These are phyloP conservation scores for Eristalis pertinax DNA, from an alignment of 2,888 invertebrate species.

Conservation along the genomic window DNA sequence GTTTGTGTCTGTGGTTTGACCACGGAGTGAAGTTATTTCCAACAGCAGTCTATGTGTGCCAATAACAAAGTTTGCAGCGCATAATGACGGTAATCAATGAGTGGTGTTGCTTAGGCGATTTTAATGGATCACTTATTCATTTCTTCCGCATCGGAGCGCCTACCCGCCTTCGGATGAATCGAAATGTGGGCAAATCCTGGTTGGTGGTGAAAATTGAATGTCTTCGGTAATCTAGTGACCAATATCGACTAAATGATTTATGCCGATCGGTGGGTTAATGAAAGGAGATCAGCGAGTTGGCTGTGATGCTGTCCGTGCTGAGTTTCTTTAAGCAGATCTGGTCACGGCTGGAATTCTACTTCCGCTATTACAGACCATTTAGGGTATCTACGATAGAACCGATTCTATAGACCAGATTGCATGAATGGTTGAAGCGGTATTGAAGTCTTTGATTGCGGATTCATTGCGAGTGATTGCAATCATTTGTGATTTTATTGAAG, in stretches of 20 bases:
- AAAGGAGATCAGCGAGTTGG: neutral
- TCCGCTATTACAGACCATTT: too few species aligned
- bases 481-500: too few species aligned
- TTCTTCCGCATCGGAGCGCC: constrained; percentile 10
- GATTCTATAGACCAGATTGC: too few species aligned
- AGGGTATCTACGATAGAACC: too few species aligned
- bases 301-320: neutral
- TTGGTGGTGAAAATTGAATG: neutral
- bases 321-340: too few species aligned
- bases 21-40: constrained; percentile 7
- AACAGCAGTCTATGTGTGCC: constrained; percentile 14
- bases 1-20: constrained; percentile 2
- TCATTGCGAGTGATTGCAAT: too few species aligned
- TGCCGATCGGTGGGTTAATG: neutral
- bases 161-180: neutral
- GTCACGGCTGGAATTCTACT: neutral
- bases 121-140: constrained; percentile 13
- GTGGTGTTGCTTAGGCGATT: neutral
- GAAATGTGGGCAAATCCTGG: neutral
- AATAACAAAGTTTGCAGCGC: neutral
- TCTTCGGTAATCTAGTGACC: neutral
- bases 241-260: neutral
- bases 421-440: too few species aligned
- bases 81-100: constrained; percentile 23
- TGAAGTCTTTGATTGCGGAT: neutral